Evolutionary conservation across 1,140 invertebrate species (phyloP).

Genomic region (Geopemphigus sp.): DNA sequence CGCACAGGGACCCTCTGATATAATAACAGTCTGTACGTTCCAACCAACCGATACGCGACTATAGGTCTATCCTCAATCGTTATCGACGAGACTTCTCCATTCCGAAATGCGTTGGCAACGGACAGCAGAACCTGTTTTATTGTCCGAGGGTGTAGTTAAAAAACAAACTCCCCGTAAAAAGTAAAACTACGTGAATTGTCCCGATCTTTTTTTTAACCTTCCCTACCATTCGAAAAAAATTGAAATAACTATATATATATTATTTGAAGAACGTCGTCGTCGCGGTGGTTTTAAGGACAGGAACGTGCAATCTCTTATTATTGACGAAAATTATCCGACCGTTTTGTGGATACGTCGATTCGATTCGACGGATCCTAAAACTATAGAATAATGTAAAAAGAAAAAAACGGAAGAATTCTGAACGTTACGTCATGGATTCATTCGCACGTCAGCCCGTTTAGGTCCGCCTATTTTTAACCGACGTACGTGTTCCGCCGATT

Average conservation of each 20-base stretch:
- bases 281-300: too few relatives aligned
- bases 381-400: too few relatives aligned
- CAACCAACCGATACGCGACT: not conserved
- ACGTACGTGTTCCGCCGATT: too few relatives aligned
- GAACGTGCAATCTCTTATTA: too few relatives aligned
- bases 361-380: too few relatives aligned
- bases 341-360: too few relatives aligned
- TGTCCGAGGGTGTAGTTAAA: not conserved
- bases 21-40: not conserved
- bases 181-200: constrained; percentile 5
- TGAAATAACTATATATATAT: not conserved
- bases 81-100: constrained; percentile 16
- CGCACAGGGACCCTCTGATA: not conserved
- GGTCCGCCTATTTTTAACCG: too few relatives aligned
- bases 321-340: too few relatives aligned
- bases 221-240: too few relatives aligned
- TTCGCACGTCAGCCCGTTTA: too few relatives aligned
- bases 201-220: not conserved
- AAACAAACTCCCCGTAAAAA: constrained; percentile 1
- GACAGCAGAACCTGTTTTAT: constrained; percentile 29
- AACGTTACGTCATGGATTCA: too few relatives aligned
- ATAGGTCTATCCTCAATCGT: not conserved
- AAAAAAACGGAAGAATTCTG: too few relatives aligned
- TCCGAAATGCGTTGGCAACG: not conserved
- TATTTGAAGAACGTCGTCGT: constrained; percentile 27